Conservation (phyloP, 2,888 invertebrate species). For the Carterocephalus palaemon region DNA sequence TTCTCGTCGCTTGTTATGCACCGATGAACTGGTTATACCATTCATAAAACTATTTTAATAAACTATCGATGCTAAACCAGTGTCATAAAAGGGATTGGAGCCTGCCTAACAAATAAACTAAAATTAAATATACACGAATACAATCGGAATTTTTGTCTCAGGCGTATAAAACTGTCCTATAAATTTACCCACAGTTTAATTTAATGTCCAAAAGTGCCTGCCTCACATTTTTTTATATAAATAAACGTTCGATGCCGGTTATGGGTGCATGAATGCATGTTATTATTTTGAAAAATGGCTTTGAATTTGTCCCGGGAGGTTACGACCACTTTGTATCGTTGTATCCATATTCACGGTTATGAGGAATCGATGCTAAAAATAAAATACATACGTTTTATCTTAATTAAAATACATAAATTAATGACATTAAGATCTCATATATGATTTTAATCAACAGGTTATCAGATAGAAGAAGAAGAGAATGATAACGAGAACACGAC, state of each 20-base stretch:
- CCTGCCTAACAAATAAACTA: constrained; percentile 75
- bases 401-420: not conserved
- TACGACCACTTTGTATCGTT: constrained; percentile 34
- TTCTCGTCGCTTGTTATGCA: constrained; percentile 42
- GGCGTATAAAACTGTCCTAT: constrained; percentile 78
- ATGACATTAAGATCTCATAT: constrained; percentile 9
- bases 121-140: constrained; percentile 78
- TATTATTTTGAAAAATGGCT: constrained; percentile 76
- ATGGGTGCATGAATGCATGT: constrained; percentile 68
- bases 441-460: constrained; percentile 7
- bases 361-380: constrained; percentile 20
- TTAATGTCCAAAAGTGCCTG: constrained; percentile 79
- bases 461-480: constrained; percentile 6
- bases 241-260: constrained; percentile 71
- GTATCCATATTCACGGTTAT: constrained; percentile 22
- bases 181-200: constrained; percentile 78
- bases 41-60: constrained; percentile 76
- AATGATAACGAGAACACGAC: constrained; percentile 7
- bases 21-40: constrained; percentile 63
- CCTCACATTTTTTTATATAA: constrained; percentile 70
- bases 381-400: too few species aligned
- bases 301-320: constrained; percentile 62
- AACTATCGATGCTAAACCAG: constrained; percentile 71
- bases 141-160: constrained; percentile 80
- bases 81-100: constrained; percentile 71